Evolutionary conservation across 2,797 vertebrate genomes (phyloP), one percentile per base, ranked within the genome.

Genomic region (Morelia viridis): DNA sequence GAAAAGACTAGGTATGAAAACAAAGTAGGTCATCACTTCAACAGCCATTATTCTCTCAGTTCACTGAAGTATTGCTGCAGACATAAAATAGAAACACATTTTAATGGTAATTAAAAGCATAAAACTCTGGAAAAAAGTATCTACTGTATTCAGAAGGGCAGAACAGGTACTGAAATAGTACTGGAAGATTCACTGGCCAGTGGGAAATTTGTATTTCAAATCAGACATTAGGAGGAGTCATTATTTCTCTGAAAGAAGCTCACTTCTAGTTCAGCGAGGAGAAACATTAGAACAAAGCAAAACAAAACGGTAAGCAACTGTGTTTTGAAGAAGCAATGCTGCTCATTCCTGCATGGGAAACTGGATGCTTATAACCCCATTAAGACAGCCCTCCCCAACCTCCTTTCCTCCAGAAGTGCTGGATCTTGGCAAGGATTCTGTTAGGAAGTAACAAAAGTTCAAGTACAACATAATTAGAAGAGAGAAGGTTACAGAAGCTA

Each of bases 1-100:
- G 41, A 28, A 91, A 64, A 58, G 22, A 12, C 53, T 19, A 92
- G 61, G 11, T 85, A 85, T 22, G 60, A 85, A 86, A 31, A 10
- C 64, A 89, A 89, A 89, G 7, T 92, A 89, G 62, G 80, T 61
- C 28, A 86, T 41, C 83, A 89, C 80, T 64, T 89, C 80, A 19
- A 85, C n/a, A 92, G 76, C 80, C 76, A 68, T 64, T 89, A 64
- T 89, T 89, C 31, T 85, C 61, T 60, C 11, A 50, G 35, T 41
- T 76, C 71, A 41, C 0, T 76, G 71, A 26, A 89, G 17, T 89
- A 89, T 60, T 92, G 50, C 85, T 71, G 62, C 2, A 85, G 80
- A 41, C 53, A 85, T 50, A 89, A 85, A 71, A 68, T 41, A 60
- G 83, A 85, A 68, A 89, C 65, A 19, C 12, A 85, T 85, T 85